Evolutionary conservation across 1,140 invertebrate species (phyloP).

Genomic region (Drosophila asahinai): DNA sequence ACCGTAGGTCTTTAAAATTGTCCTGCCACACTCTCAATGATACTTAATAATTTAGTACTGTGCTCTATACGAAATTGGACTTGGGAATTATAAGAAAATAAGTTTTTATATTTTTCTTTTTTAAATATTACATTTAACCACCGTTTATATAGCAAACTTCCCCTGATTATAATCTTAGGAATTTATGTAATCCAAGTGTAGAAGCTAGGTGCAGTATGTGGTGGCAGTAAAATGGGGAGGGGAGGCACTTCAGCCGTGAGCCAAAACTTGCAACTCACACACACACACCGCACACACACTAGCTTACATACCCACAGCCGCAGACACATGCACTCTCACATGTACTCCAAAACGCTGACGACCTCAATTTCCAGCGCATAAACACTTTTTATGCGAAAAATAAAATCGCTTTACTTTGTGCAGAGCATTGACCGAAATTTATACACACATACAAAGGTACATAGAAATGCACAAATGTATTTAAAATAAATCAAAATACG

Average conservation of each 20-base stretch:
- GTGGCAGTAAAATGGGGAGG: conserved; percentile 18
- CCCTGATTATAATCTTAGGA: background rate
- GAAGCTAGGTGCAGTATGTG: conserved; percentile 10
- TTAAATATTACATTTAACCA: background rate
- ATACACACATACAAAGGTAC: conserved; percentile 1
- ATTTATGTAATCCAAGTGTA: background rate
- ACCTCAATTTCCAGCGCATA: conserved; percentile 74
- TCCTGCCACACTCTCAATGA: no score
- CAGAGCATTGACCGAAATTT: conserved; percentile 69
- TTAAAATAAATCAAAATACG: conserved; percentile 50
- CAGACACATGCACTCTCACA: conserved; percentile 22
- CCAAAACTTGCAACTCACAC: conserved; percentile 64
- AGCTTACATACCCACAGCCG: background rate
- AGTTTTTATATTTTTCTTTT: background rate
- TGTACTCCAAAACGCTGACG: conserved; percentile 57
- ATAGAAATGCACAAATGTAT: conserved; percentile 26
- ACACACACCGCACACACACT: conserved; percentile 1
- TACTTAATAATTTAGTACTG: no score
- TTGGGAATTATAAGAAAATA: background rate
- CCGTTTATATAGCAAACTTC: background rate
- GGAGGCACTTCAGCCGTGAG: conserved; percentile 68
- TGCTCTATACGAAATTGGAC: background rate
- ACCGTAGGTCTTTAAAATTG: no score
- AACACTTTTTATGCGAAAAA: conserved; percentile 68
- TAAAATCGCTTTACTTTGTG: conserved; percentile 66